These are phyloP conservation scores for Apotomis betuletana DNA, from an alignment of 2,888 invertebrate genomes.

Conservation along the genomic window DNA sequence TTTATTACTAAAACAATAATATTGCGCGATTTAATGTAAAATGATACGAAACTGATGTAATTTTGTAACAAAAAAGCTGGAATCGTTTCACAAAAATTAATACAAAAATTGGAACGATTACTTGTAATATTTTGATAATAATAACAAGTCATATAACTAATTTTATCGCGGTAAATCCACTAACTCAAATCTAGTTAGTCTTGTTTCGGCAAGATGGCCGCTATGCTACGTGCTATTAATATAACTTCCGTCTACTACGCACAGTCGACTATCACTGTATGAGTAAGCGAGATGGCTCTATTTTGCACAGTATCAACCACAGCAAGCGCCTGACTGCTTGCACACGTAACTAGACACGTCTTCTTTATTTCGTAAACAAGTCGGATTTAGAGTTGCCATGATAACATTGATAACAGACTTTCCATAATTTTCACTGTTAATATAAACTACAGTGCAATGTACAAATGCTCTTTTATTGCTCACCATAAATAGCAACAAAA, in stretches of 20 bases:
- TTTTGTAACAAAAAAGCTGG: neutral
- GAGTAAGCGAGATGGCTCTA: slow-evolving; percentile 65
- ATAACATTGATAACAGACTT: slow-evolving; percentile 43
- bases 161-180: slow-evolving; percentile 34
- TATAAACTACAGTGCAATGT: too few species aligned
- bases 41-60: slow-evolving; percentile 11
- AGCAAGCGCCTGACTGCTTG: slow-evolving; percentile 58
- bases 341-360: slow-evolving; percentile 83
- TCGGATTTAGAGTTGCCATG: slow-evolving; percentile 67
- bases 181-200: slow-evolving; percentile 62
- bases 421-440: neutral
- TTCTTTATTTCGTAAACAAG: slow-evolving; percentile 79
- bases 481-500: too few species aligned
- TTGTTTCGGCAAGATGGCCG: slow-evolving; percentile 80
- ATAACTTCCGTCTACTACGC: slow-evolving; percentile 66
- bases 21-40: slow-evolving; percentile 30
- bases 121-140: neutral
- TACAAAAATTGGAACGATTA: neutral
- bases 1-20: slow-evolving; percentile 7
- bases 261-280: slow-evolving; percentile 38
- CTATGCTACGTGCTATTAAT: slow-evolving; percentile 75
- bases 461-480: too few species aligned
- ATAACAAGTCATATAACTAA: slow-evolving; percentile 22
- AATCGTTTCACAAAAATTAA: slow-evolving; percentile 2
- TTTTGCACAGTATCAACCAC: slow-evolving; percentile 66